A percentile compares a stretch with the other conserved stretches of the same genome.
These are phyloP conservation scores for Troilus luridus DNA, from an alignment of 2,888 invertebrate genomes.

Conservation along the genomic window DNA sequence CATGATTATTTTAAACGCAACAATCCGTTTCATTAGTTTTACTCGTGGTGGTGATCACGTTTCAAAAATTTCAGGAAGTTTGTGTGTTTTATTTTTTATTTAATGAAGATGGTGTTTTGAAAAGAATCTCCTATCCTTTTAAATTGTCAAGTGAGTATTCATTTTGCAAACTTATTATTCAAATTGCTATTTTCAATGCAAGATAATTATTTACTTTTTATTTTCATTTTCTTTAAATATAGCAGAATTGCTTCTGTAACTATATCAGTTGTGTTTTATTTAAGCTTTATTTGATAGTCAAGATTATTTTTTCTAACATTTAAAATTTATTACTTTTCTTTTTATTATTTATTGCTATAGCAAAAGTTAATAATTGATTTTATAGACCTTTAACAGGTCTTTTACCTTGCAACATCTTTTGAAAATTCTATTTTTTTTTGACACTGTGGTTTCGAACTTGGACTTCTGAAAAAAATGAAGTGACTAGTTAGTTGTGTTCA, in stretches of 20 bases:
- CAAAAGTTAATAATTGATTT: not conserved
- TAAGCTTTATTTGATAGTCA: not conserved
- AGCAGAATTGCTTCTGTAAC: not conserved
- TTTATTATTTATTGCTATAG: not conserved
- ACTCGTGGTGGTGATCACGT: not conserved
- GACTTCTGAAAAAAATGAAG: not conserved
- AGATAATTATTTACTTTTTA: not conserved
- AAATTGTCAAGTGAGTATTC: not conserved
- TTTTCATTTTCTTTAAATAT: not conserved
- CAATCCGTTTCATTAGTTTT: not conserved
- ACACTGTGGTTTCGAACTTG: not conserved
- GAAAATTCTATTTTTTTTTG: not conserved
- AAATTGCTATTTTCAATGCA: not conserved
- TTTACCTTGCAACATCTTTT: not conserved
- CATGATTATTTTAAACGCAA: not conserved
- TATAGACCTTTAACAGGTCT: not conserved
- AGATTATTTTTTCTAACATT: not conserved
- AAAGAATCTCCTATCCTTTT: not conserved
- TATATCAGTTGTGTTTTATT: not conserved
- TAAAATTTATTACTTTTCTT: not conserved
- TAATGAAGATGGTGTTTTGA: not conserved
- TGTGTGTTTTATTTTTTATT: not conserved
- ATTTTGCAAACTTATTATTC: not conserved
- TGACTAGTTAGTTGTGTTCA: not conserved
- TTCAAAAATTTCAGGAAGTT: slow-evolving; percentile 27